Evolutionary conservation across 2,888 invertebrate genomes (phyloP), one percentile per base, ranked within the genome.

Genomic region (Pantelozetes paolii): DNA sequence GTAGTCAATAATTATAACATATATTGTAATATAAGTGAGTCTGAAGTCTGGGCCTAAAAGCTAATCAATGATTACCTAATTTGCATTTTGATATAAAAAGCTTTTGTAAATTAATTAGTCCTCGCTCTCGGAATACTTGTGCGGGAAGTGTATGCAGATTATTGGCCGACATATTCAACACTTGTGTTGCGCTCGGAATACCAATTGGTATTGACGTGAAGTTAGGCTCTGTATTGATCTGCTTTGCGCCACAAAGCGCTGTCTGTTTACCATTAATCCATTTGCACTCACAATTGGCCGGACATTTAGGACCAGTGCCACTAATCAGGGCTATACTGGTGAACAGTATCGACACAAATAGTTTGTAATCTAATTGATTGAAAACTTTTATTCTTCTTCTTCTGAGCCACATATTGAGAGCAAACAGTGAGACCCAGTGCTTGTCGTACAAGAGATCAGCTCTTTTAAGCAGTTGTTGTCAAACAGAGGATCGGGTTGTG

Each of bases 251-350:
- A 83, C 94, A 94, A 84, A 92, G 92, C 76, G 93, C 91, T 71
- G 90, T 89, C 83, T 91, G 90, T 83, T 92, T 92, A 80, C 91
- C 91, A 81, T 88, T 88, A 82, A 89, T 90, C 92, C 92, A 92
- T 84, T 90, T 91, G 86, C 92, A 92, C 83, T 90, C 90, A 84
- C 92, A 92, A 11, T 75, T 15, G 2, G 23, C 26, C 26, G 54
- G 54, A 26, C 54, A 54, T 72, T 42, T 59, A 64, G 11, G 77
- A 76, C 59, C 81, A 83, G 82, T 74, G 70, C 36, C 76, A 67
- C 15, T n/a, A 72, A 15, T 50, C 18, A 59, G 42, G 3, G 26
- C 20, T 18, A 36, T 73, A 9, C 6, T 28, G 18, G 18, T 6
- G 1, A 26, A 50, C 28, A 54, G 18, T 54, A 32, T 62, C 62